Evolutionary conservation across 2,888 invertebrate species (phyloP), one percentile per base, ranked within the genome.

Genomic region (Callinectes sapidus): DNA sequence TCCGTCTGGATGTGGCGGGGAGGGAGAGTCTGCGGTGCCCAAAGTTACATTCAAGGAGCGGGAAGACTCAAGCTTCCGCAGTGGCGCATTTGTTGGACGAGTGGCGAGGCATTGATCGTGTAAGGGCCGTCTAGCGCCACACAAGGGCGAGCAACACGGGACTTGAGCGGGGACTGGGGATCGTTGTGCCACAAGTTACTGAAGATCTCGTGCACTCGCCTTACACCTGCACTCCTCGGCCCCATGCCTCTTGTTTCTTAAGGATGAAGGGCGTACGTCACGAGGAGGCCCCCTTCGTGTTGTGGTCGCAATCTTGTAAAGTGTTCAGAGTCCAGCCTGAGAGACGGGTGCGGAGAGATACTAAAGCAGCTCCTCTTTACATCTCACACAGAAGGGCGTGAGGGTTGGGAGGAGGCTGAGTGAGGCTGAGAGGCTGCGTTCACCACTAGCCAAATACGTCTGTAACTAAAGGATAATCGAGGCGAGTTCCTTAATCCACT

Each of bases 81-180:
- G 81, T 81, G 81, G 81, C 81, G 81, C 81, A 81, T 81, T 81
- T 81, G 81, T 81, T 81, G 81, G 32, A 81, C 81, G 81, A 81
- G 81, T 81, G 81, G 81, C 81, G 81, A 81, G 81, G 81, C 81
- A 81, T 81, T 81, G 81, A 81, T 81, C 81, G 81, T 81, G 81
- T 81, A 81, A 81, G 81, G 81, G 81, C 81, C 32, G 81, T 81
- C 81, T 35, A 81, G 81, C 32, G 35, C 71, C 71, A 35, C 81
- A 81, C 81, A 81, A 81, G 81, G 16, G 32, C 81, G 81, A 81
- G 32, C 81, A 81, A 81, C 81, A 71, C 71, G 71, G 71, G 71
- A 71, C n/a, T 71, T 71, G 28, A 71, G 81, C 32, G 81, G 81
- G 14, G 81, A 35, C 81, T 35, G 32, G 32, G 32, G 71, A 10